Evolutionary conservation across 2,113 vertebrate species (phyloP), one percentile per base, ranked within the genome.

Genomic region (Panurus biarmicus): DNA sequence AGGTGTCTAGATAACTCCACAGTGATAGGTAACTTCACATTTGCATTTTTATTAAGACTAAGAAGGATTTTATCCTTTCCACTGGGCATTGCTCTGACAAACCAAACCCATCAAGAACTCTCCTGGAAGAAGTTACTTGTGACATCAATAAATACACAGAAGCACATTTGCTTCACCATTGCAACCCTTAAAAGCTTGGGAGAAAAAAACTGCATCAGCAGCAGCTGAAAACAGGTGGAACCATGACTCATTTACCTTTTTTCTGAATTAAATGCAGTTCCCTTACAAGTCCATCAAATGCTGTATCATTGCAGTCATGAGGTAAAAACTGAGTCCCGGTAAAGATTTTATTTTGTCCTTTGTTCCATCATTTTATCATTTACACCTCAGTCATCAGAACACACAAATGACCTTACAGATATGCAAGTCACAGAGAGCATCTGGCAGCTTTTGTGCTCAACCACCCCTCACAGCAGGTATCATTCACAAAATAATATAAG

Each of bases 401-500:
- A 24, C 61, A 78, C 36, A 81, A 86, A 93, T 33, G 86, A 90
- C 83, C 83, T 82, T 72, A 45, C 65, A 93, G 80, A 85, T 78
- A 89, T 42, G 58, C 53, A 69, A 94, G 87, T 91, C 89, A 93
- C 56, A 94, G 74, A 82, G n/a, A 96, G 87, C 86, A 94, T 87
- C 89, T 94, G 95, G 70, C 80, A 87, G 54, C 77, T 76, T 76
- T 78, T 78, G 48, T 81, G 73, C 70, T 89, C 70, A 87, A 14
- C 62, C 89, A 82, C 82, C 57, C 80, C 70, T 91, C 91, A 87
- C 77, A 53, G 87, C 58, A 85, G 20, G 54, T 83, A 62, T 69
- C 76, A 84, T 29, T 87, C 23, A 2, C 73, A 61, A 89, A 92
- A 87, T 71, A 84, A 80, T 74, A 53, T 7, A 85, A 81, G 91